phyloP scores from a whole-genome alignment of 2,888 invertebrate species.

The Cotesia congregata region DNA sequence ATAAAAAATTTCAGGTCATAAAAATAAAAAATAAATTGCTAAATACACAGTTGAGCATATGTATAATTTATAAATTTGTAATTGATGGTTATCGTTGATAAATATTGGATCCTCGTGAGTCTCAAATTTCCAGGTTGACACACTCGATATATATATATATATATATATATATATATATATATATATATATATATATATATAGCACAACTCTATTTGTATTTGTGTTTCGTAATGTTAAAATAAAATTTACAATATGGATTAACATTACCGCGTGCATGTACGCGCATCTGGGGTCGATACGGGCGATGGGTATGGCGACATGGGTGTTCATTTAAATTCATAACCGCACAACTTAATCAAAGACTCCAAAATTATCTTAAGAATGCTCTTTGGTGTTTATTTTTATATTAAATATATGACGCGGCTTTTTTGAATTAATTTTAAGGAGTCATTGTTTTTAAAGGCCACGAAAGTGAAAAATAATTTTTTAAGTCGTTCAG shows the following conservation, averaged over 20 bases:
- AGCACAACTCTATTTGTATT: not conserved
- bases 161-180: conserved; percentile 11
- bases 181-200: conserved; percentile 8
- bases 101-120: conserved; percentile 1
- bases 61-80: not conserved
- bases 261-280: not conserved
- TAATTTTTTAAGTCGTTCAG: no score
- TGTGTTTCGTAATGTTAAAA: conserved; percentile 9
- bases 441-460: no score
- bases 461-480: no score
- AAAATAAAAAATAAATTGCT: not conserved
- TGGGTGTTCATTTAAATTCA: not conserved
- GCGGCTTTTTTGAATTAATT: no score
- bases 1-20: not conserved
- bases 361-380: conserved; percentile 9
- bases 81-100: not conserved
- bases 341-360: not conserved
- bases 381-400: not conserved
- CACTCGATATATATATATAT: conserved; percentile 8
- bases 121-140: conserved; percentile 3
- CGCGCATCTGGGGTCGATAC: conserved; percentile 11
- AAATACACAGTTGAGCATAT: not conserved
- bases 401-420: no score
- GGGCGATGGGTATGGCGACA: not conserved
- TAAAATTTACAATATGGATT: conserved; percentile 11